Base-by-base conservation (phyloP, 35 echinoderm and acorn worm species). In the Diadema setosum region DNA sequence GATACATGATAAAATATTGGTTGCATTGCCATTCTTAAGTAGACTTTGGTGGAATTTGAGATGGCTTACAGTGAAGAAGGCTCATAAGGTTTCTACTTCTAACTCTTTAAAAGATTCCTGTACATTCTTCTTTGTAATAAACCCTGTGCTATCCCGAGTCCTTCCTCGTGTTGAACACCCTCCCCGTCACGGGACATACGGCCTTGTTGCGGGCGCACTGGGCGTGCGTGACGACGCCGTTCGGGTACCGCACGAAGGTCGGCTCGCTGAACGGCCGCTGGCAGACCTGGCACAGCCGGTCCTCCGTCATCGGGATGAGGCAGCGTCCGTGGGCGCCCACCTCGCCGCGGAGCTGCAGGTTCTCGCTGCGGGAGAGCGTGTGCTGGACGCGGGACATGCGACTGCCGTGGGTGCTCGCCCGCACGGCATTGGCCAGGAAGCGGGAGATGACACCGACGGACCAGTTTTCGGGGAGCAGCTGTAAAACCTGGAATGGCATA, bases 401-500 rank as follows among this genome's bases (percentile, higher is more conserved):
- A 26, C 83, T 74, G 0, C 88, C 67, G 75, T 99, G 96, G 41
- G 93, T 94, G 81, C 91, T 99, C 33, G 65, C 81, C 9, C 93
- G 88, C 4, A 99, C 45, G 2, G 96, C 76, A 60, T 92, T 83
- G 39, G 85, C 45, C 5, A 99, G 96, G 76, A 99, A 99, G 34
- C 93, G 93, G 1, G 76, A 86, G 42, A 99, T 70, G 1, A 99
- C 86, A 15, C 92, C 96, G 8, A 94, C 70, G 17, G 96, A 99
- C 96, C 96, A 99, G 74, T 52, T 93, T 21, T 99, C 96, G 14
- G 96, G 96, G n/a, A 99, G 46, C 5, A 99, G 58, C 39, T 99
- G 96, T 4, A 99, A 85, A 36, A 99, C 96, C 96, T 99, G 89
- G 16, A n/a, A n/a, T n/a, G n/a, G n/a, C n/a, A n/a, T n/a, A n/a